Percentiles rank a stretch among this genome's conserved stretches.
Conservation (phyloP, 2,888 invertebrate species). For the Drosophila conformis region DNA sequence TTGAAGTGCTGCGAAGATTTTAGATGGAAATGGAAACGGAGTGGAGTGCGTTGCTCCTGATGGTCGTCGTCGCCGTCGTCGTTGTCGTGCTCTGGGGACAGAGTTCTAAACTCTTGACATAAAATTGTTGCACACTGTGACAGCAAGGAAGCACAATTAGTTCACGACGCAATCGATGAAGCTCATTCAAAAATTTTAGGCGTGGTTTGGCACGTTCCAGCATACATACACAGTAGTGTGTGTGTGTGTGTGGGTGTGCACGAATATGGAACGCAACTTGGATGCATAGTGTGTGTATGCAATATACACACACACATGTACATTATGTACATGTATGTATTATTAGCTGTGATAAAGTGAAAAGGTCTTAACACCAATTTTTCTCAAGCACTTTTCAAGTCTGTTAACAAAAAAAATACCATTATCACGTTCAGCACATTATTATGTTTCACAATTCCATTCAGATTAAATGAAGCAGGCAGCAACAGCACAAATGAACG, state of each 20-base stretch:
- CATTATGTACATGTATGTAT: not conserved
- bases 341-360: not conserved
- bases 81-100: constrained; percentile 57
- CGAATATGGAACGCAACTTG: constrained; percentile 33
- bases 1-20: constrained; percentile 11
- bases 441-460: not conserved
- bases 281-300: constrained; percentile 3
- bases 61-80: constrained; percentile 10
- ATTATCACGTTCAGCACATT: not conserved
- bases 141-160: constrained; percentile 52
- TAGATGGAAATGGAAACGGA: constrained; percentile 21
- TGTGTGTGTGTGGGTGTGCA: constrained; percentile 22
- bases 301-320: not conserved
- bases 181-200: constrained; percentile 45
- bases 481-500: not conserved
- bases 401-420: not conserved
- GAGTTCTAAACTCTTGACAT: constrained; percentile 76
- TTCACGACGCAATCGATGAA: constrained; percentile 37
- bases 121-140: constrained; percentile 68
- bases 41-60: constrained; percentile 37
- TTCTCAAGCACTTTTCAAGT: not conserved
- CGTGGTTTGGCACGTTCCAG: constrained; percentile 59
- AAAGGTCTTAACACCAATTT: not conserved
- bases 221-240: constrained; percentile 2
- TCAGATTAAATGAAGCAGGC: not conserved